These are phyloP conservation scores for Mesorhabditis belari DNA, from an alignment of 2,888 invertebrate genomes.

Conservation along the genomic window DNA sequence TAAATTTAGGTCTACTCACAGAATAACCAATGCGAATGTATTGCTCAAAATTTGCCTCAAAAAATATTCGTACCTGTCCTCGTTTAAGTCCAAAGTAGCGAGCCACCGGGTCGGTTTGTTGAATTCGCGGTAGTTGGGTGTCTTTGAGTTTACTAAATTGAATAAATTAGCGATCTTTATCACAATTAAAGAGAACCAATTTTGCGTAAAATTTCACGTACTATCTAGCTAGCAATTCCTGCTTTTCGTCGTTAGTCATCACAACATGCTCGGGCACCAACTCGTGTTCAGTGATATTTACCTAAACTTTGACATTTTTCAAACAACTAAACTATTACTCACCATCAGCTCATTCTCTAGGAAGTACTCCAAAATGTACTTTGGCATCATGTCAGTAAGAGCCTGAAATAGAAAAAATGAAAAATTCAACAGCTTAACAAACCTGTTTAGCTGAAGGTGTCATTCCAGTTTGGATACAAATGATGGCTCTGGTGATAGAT, in stretches of 20 bases:
- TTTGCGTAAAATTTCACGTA: slow-evolving; percentile 58
- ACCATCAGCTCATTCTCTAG: slow-evolving; percentile 78
- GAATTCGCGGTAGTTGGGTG: slow-evolving; percentile 96
- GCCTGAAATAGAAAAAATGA: slow-evolving; percentile 20
- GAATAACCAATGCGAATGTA: no score
- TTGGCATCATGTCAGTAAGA: slow-evolving; percentile 87
- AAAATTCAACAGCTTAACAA: slow-evolving; percentile 54
- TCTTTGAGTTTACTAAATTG: slow-evolving; percentile 78
- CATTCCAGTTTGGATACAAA: slow-evolving; percentile 93
- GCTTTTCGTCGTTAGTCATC: slow-evolving; percentile 93
- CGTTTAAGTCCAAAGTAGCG: slow-evolving; percentile 95
- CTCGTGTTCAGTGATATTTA: slow-evolving; percentile 54
- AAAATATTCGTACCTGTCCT: slow-evolving; percentile 69
- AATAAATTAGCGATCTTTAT: neutral
- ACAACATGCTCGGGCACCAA: slow-evolving; percentile 97
- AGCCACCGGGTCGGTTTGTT: slow-evolving; percentile 95
- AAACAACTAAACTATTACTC: neutral
- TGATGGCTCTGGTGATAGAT: slow-evolving; percentile 93
- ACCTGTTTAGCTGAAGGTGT: slow-evolving; percentile 87
- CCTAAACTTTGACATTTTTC: neutral
- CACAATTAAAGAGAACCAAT: neutral
- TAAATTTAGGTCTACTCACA: no score
- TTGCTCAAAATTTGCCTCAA: no score
- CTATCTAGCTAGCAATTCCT: slow-evolving; percentile 87
- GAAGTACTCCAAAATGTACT: slow-evolving; percentile 88